These are phyloP conservation scores for Allolobophora icterica DNA, from an alignment of 2,888 invertebrate genomes.

Conservation along the genomic window DNA sequence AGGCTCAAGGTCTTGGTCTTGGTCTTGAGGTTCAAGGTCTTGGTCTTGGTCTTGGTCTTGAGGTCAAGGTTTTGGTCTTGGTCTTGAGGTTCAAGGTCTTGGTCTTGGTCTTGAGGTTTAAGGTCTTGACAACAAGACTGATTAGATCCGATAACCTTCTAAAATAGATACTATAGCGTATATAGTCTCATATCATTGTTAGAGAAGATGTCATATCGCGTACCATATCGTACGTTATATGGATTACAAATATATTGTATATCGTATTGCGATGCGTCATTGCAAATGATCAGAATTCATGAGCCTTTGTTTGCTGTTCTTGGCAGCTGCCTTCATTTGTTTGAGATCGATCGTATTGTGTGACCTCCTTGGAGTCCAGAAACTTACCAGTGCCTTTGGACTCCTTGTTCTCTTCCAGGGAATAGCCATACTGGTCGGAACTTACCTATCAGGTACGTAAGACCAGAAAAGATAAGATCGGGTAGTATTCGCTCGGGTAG, in stretches of 20 bases:
- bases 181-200: background rate
- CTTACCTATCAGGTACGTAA: constrained; percentile 48
- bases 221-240: background rate
- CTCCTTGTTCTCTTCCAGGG: constrained; percentile 67
- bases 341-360: constrained; percentile 73
- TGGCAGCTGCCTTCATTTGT: constrained; percentile 82
- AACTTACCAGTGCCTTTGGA: constrained; percentile 68
- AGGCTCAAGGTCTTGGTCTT: too few species aligned
- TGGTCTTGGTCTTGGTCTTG: too few species aligned
- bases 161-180: too few species aligned
- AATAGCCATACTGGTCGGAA: constrained; percentile 46
- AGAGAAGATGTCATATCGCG: background rate
- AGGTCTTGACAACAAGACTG: too few species aligned
- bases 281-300: background rate
- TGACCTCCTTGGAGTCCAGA: constrained; percentile 68
- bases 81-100: too few species aligned
- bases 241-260: background rate
- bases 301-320: background rate
- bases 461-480: constrained; percentile 43
- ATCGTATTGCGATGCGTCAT: background rate
- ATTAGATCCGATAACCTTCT: too few species aligned
- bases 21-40: too few species aligned
- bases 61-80: too few species aligned
- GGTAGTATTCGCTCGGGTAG: constrained; percentile 44
- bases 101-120: too few species aligned